Conservation (phyloP, 1,140 invertebrate genomes). For the Melipona quadrifasciata region DNA sequence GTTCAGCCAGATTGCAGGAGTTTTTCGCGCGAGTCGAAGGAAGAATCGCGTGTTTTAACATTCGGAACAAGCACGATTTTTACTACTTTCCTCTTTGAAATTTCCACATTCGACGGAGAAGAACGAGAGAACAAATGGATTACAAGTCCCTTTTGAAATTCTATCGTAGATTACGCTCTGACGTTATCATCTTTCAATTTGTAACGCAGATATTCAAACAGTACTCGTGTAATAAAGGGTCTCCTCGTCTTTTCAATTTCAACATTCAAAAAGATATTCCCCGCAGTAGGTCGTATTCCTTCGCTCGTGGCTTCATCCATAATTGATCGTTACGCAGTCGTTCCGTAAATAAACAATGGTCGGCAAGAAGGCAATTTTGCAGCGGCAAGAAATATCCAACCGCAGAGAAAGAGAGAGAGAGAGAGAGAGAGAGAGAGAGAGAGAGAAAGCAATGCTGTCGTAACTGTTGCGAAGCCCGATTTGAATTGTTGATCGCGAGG, state of each 20-base stretch:
- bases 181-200: neutral
- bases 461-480: conserved; percentile 48
- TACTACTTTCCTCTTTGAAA: neutral
- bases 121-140: neutral
- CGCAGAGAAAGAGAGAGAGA: neutral
- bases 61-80: neutral
- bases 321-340: conserved; percentile 52
- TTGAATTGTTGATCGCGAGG: conserved; percentile 69
- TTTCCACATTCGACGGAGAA: neutral
- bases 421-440: conserved; percentile 11
- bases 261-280: neutral
- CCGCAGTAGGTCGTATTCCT: neutral
- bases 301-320: conserved; percentile 54
- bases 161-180: neutral
- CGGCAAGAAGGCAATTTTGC: conserved; percentile 35
- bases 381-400: conserved; percentile 24
- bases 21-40: neutral
- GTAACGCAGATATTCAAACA: neutral
- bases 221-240: too few species aligned
- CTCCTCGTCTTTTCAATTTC: neutral
- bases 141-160: too few species aligned
- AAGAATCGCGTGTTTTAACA: neutral
- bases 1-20: too few species aligned
- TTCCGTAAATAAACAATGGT: conserved; percentile 53
- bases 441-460: conserved; percentile 23